Evolutionary conservation across 2,888 invertebrate species (phyloP).

Genomic region (Drosophila greeni): DNA sequence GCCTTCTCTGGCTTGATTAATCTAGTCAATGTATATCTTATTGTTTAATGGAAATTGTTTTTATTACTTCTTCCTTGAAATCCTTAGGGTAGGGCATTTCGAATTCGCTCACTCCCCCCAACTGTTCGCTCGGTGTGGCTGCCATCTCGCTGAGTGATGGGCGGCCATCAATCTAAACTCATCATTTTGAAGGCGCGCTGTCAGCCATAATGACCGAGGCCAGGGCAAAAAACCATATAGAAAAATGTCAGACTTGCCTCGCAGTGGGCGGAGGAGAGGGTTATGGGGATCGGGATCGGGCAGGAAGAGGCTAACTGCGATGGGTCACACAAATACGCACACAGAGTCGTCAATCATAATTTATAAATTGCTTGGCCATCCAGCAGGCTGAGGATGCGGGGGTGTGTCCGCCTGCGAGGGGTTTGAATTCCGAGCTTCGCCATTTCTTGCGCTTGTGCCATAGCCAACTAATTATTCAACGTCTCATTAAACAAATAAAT

Average conservation of each 20-base stretch:
- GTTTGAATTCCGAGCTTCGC: slow-evolving; percentile 15
- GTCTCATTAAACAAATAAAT: slow-evolving; percentile 59
- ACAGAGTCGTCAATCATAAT: slow-evolving; percentile 69
- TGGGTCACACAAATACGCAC: slow-evolving; percentile 66
- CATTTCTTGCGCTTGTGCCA: slow-evolving; percentile 27
- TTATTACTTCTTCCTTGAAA: neutral
- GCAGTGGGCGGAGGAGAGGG: slow-evolving; percentile 2
- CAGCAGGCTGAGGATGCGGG: slow-evolving; percentile 29
- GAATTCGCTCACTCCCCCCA: neutral
- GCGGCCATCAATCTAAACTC: slow-evolving; percentile 73
- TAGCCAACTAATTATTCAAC: slow-evolving; percentile 68
- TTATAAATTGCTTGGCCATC: slow-evolving; percentile 58
- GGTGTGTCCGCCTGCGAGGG: slow-evolving; percentile 1
- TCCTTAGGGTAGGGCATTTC: slow-evolving; percentile 6
- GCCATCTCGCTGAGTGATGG: slow-evolving; percentile 64
- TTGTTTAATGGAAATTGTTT: no score
- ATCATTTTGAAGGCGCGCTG: slow-evolving; percentile 73
- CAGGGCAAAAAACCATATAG: slow-evolving; percentile 58
- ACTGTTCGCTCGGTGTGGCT: slow-evolving; percentile 20
- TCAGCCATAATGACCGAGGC: slow-evolving; percentile 69
- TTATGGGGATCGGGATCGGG: slow-evolving; percentile 2
- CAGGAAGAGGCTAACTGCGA: slow-evolving; percentile 41
- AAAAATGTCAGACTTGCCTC: slow-evolving; percentile 46
- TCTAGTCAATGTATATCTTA: no score
- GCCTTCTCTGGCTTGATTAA: no score